Base-by-base conservation (phyloP, 2,797 vertebrate genomes). In the Aselliscus stoliczkanus region DNA sequence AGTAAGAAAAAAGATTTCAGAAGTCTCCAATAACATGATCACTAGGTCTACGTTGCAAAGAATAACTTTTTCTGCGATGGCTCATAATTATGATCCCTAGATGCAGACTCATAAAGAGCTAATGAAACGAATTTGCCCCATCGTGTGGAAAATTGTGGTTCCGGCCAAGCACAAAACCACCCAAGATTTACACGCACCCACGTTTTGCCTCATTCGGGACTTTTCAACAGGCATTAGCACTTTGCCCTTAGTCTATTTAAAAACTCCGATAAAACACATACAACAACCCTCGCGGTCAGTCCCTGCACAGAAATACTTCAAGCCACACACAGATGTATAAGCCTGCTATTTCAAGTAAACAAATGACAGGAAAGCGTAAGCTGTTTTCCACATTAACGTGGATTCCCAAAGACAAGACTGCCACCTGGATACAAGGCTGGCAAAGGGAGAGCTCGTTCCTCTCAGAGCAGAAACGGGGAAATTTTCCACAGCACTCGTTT, bases 51-150 rank as follows among this genome's bases (percentile, higher is more conserved):
- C 13, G 10, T 25, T 95, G 73, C 42, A 62, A 90, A 93, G 54
- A 76, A 23, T 95, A 98, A 94, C 96, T 96, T 96, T 83, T 69
- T 50, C 34, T 4, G 27, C 14, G n/a, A 90, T 44, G 90, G 82
- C 17, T 94, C 85, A 44, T 18, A 92, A 88, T 70, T 50, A 87
- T 10, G 62, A 92, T 69, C 39, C 50, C 72, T 62, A 82, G 13
- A 37, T 72, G 23, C 4, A 80, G 80, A 50, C 34, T 88, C 64
- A 13, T 29, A 62, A 93, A 42, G 13, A 88, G 31, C 88, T 94
- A 80, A 92, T 12, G 18, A 93, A 75, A 90, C 60, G 10, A 89
- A 90, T 67, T 13, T 70, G 76, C 80, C 77, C 64, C 58, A 58
- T 52, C 44, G 20, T 47, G 73, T 56, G 85, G 67, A 89, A 88